A percentile compares a stretch with the other conserved stretches of the same genome.
phyloP scores from a whole-genome alignment of 1,140 invertebrate species.

The Lepidurus packardi region DNA sequence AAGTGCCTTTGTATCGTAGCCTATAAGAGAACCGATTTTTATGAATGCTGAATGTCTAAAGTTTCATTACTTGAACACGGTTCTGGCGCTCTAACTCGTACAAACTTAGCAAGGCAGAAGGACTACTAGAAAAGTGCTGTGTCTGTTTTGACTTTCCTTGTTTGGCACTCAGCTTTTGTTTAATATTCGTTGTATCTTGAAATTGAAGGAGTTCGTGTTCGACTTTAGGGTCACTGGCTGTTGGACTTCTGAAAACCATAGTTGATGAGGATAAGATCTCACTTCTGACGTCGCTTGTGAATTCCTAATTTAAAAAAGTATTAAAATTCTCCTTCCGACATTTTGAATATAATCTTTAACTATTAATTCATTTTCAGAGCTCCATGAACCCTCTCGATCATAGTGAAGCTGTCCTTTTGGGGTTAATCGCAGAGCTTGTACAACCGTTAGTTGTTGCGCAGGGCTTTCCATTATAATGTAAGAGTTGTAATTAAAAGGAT shows the following conservation, averaged over 20 bases:
- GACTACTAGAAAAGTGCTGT: neutral
- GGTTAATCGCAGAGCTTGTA: neutral
- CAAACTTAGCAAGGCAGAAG: neutral
- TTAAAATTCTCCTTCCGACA: neutral
- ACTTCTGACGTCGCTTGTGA: neutral
- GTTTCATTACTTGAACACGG: neutral
- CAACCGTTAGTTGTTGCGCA: neutral
- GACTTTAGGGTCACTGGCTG: neutral
- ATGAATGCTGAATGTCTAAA: neutral
- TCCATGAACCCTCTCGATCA: neutral
- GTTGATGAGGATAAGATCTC: neutral
- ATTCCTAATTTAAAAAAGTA: neutral
- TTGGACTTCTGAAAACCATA: neutral
- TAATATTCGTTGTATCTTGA: neutral
- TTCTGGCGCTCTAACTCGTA: neutral
- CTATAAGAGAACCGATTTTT: neutral
- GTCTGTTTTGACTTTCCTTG: neutral
- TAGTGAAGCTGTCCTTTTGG: neutral
- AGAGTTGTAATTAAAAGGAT: neutral
- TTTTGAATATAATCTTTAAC: neutral
- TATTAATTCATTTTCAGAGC: neutral
- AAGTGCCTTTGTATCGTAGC: neutral
- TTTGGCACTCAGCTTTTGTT: neutral
- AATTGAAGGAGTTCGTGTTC: neutral
- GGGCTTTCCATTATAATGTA: neutral